Base-by-base conservation (phyloP, 64 coral and sea anemone species). In the Platygyra sinensis region DNA sequence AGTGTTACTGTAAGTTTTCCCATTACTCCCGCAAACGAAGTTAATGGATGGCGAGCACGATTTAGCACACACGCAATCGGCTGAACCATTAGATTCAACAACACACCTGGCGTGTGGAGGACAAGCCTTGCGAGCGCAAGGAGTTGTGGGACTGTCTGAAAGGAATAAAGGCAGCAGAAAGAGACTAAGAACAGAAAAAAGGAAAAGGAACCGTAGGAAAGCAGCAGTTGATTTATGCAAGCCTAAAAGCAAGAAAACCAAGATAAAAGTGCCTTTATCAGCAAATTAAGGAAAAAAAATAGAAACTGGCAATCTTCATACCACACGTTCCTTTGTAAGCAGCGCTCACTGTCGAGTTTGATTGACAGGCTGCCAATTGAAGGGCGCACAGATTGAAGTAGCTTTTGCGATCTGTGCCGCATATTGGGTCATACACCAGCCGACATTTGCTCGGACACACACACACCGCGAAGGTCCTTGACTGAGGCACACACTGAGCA, bases 11-110 rank as follows among this genome's bases (percentile, higher is more conserved):
- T 96, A 96, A 8, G 71, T 91, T 42, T 71, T 88, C 15, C 42
- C 52, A 31, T 99, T 93, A 15, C 60, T 91, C 31, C 97, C 97
- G 79, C 97, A 99, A 59, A 99, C 88, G 31, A 63, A 62, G 20
- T 79, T 54, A 71, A 73, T 91, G 24, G 55, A 60, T 25, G 67
- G 62, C 2, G 32, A 62, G 39, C 81, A 85, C 29, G 81, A 99
- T 13, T 78, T 77, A 16, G 88, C 63, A 29, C 97, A 99, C 39
- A 78, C 67, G 59, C 97, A 99, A 19, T 74, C 69, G 9, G 88
- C 88, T 79, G 75, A 81, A 1, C 97, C 91, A 4, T 61, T 60
- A 33, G 25, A 39, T 33, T 15, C 67, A 13, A 92, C 82, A 38
- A 82, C 52, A 73, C 93, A 95, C 27, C 62, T 80, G 20, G 75